These are phyloP conservation scores for Drosophila rellima DNA, from an alignment of 2,888 invertebrate species.

Conservation along the genomic window DNA sequence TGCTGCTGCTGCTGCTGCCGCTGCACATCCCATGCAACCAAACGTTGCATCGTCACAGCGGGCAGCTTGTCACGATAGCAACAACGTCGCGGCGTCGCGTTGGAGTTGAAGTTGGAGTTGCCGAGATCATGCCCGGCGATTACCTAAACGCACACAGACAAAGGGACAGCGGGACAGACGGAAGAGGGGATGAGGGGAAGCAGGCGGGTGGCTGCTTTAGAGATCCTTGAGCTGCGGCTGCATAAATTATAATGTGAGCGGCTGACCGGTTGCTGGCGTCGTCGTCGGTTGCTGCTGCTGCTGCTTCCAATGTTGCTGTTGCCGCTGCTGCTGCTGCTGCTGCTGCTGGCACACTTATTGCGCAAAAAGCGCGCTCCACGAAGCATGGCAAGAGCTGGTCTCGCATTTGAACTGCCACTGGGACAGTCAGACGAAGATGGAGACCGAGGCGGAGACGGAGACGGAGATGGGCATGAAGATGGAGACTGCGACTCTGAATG, in stretches of 20 bases:
- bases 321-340: conserved; percentile 23
- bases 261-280: conserved; percentile 72
- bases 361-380: conserved; percentile 79
- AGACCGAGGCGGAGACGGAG: background rate
- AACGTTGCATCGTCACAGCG: conserved; percentile 61
- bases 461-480: background rate
- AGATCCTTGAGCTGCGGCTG: conserved; percentile 78
- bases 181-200: conserved; percentile 3
- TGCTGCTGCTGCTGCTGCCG: conserved; percentile 24
- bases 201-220: conserved; percentile 12
- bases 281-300: conserved; percentile 33
- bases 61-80: conserved; percentile 76
- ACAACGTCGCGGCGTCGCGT: conserved; percentile 26
- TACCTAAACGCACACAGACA: conserved; percentile 76
- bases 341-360: conserved; percentile 77
- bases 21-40: conserved; percentile 37
- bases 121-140: conserved; percentile 76
- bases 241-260: conserved; percentile 76
- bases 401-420: conserved; percentile 49
- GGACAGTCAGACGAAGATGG: conserved; percentile 19
- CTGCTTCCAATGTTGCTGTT: conserved; percentile 4
- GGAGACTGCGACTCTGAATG: background rate
- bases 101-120: conserved; percentile 53
- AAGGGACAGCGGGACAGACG: background rate
- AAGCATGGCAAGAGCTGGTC: conserved; percentile 71